Percentiles rank a stretch among this genome's conserved stretches.
phyloP scores from a whole-genome alignment of 2,113 vertebrate genomes.

The Dissostichus mawsoni region DNA sequence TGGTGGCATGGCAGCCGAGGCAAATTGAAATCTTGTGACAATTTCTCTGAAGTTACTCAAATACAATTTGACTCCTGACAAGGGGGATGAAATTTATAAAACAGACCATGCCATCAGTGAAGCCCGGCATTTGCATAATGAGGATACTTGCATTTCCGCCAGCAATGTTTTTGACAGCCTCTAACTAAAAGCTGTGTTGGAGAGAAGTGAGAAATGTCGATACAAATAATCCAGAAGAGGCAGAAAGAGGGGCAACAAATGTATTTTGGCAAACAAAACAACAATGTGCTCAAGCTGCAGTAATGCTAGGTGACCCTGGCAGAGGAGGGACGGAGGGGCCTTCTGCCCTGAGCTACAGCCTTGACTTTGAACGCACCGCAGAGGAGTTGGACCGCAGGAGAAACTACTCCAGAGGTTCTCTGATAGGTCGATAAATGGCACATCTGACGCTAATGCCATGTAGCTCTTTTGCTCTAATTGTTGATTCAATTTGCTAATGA shows the following conservation, averaged over 20 bases:
- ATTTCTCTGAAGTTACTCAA: slow-evolving; percentile 94
- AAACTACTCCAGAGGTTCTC: slow-evolving; percentile 80
- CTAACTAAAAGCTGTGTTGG: slow-evolving; percentile 84
- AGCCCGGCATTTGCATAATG: slow-evolving; percentile 94
- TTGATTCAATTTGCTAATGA: slow-evolving; percentile 90
- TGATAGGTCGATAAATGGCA: slow-evolving; percentile 84
- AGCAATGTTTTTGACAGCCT: slow-evolving; percentile 91
- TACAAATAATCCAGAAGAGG: slow-evolving; percentile 85
- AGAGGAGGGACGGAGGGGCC: slow-evolving; percentile 47
- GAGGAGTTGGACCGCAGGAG: slow-evolving; percentile 68
- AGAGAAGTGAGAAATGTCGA: slow-evolving; percentile 87
- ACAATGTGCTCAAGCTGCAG: slow-evolving; percentile 50
- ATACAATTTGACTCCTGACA: slow-evolving; percentile 98
- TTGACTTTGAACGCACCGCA: slow-evolving; percentile 70
- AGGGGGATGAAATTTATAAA: slow-evolving; percentile 94
- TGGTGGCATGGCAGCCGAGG: slow-evolving; percentile 86
- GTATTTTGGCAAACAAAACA: slow-evolving; percentile 73
- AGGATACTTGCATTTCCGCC: slow-evolving; percentile 92
- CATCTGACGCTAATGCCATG: slow-evolving; percentile 89
- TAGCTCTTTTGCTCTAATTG: slow-evolving; percentile 89
- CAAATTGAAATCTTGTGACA: slow-evolving; percentile 95
- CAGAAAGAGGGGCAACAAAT: slow-evolving; percentile 82
- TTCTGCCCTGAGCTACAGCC: slow-evolving; percentile 75
- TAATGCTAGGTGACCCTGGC: slow-evolving; percentile 80
- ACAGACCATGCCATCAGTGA: slow-evolving; percentile 93